Evolutionary conservation across 1,140 invertebrate genomes (phyloP).

Genomic region (Leptinotarsa defecta): DNA sequence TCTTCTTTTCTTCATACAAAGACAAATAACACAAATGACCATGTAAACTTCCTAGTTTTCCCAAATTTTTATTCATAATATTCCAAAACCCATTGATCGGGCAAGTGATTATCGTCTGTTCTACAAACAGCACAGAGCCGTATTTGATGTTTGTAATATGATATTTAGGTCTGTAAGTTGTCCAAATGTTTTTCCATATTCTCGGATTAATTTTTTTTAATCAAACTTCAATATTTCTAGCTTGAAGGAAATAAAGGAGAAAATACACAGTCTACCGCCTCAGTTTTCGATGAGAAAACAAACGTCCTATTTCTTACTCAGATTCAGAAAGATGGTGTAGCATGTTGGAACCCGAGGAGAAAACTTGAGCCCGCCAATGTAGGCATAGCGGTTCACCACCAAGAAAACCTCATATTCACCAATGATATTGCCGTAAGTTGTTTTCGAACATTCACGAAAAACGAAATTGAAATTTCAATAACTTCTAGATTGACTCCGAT

Average conservation of each 20-base stretch:
- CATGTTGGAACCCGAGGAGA: constrained; percentile 72
- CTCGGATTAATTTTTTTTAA: no score
- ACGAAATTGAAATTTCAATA: constrained; percentile 15
- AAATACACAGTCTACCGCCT: constrained; percentile 66
- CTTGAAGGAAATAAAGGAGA: constrained; percentile 65
- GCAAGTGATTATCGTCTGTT: no score
- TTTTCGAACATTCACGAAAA: background rate
- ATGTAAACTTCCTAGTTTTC: no score
- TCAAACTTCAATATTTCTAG: constrained; percentile 49
- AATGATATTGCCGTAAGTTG: constrained; percentile 65
- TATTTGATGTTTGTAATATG: no score
- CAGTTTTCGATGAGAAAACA: constrained; percentile 61
- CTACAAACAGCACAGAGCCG: no score
- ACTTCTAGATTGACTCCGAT: constrained; percentile 61
- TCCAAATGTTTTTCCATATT: no score
- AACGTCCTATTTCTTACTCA: constrained; percentile 70
- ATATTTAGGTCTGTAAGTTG: no score
- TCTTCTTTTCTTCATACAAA: no score
- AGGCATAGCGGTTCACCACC: constrained; percentile 63
- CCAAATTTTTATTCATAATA: no score
- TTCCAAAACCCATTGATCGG: no score
- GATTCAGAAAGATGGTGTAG: constrained; percentile 67
- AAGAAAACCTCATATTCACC: constrained; percentile 67
- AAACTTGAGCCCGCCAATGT: constrained; percentile 62
- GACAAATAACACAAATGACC: no score